phyloP scores from a whole-genome alignment of 1,140 invertebrate genomes.

The Drosophila mayri region DNA sequence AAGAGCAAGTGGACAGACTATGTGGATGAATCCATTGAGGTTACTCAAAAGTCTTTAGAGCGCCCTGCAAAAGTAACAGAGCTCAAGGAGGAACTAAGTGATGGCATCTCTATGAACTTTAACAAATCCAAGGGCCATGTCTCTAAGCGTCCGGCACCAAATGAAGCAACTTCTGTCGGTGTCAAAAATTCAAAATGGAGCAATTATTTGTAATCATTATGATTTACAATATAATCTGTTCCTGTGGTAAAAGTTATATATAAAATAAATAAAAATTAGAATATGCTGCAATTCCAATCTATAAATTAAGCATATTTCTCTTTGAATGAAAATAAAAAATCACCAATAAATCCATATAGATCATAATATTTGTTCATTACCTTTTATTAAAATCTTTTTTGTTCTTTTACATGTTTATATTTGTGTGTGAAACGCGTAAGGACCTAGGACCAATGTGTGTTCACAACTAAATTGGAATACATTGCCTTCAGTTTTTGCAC shows the following conservation, averaged over 20 bases:
- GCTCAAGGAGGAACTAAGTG: background rate
- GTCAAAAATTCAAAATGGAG: conserved; percentile 59
- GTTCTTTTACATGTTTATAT: conserved; percentile 54
- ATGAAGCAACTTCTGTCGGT: background rate
- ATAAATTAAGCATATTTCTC: background rate
- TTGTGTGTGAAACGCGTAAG: conserved; percentile 34
- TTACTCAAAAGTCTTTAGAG: too few relatives aligned
- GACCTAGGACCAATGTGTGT: conserved; percentile 39
- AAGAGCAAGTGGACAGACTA: conserved; percentile 58
- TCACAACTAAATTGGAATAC: conserved; percentile 58
- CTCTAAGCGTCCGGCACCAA: conserved; percentile 7
- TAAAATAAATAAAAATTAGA: background rate
- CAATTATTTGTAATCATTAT: conserved; percentile 30
- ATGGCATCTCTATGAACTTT: background rate
- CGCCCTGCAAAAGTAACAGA: background rate
- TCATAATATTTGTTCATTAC: conserved; percentile 23
- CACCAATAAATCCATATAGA: background rate
- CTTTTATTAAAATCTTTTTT: conserved; percentile 76
- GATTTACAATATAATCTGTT: background rate
- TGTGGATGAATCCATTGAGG: conserved; percentile 32
- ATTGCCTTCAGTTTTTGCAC: conserved; percentile 44
- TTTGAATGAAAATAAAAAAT: background rate
- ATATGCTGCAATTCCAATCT: background rate
- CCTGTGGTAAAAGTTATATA: background rate
- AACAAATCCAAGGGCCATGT: background rate